Evolutionary conservation across 1,140 invertebrate genomes (phyloP).

Genomic region (Sycobia sp.): DNA sequence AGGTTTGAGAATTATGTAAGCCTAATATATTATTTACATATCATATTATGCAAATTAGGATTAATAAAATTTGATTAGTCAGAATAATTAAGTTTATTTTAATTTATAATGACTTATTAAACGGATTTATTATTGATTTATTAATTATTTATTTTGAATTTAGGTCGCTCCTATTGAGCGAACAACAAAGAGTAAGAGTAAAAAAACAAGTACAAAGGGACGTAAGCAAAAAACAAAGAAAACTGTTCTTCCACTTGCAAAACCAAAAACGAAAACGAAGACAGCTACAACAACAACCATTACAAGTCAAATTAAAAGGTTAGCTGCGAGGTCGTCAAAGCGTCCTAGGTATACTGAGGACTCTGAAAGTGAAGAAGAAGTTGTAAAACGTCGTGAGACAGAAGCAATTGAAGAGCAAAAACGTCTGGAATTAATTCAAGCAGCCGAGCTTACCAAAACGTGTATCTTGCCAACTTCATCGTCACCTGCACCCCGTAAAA

Average conservation of each 20-base stretch:
- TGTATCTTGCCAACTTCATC: neutral
- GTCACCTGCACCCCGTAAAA: conserved; percentile 1
- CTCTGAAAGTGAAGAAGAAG: conserved; percentile 1
- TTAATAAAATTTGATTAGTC: too few species aligned
- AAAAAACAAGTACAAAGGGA: conserved; percentile 4
- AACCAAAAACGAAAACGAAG: conserved; percentile 13
- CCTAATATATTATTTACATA: too few species aligned
- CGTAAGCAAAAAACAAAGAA: conserved; percentile 22
- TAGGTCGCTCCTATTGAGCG: neutral
- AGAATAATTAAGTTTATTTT: neutral
- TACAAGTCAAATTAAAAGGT: conserved; percentile 25
- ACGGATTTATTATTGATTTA: neutral
- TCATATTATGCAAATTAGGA: too few species aligned
- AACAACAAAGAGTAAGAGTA: conserved; percentile 12
- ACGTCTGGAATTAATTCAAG: neutral
- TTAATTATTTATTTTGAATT: neutral
- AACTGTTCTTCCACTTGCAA: neutral
- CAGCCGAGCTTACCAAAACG: neutral
- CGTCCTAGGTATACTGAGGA: conserved; percentile 19
- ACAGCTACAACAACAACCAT: neutral
- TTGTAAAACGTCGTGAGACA: neutral
- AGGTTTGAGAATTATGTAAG: too few species aligned
- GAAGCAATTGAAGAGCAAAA: neutral
- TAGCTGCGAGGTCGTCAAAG: conserved; percentile 16
- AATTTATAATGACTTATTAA: neutral